Base-by-base conservation (phyloP, 2,797 vertebrate genomes). In the Crocidura indochinensis region DNA sequence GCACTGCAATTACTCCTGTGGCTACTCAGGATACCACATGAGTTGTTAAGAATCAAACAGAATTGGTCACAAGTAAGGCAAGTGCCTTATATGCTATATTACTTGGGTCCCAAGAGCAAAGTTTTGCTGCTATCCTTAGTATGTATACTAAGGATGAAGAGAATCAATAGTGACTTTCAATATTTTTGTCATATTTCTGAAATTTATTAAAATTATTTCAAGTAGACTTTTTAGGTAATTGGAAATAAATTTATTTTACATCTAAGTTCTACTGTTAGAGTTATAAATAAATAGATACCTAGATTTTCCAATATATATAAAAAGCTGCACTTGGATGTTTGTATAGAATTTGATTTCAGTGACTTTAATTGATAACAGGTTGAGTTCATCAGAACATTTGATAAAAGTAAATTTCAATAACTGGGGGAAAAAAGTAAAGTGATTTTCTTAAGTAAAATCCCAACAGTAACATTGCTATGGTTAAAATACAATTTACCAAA, bases 391-490 rank as follows among this genome's bases (percentile, higher is more conserved):
- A 65, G 27, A 22, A 82, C 19, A 65, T 69, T 84, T 88, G 29
- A 64, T 19, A 10, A 82, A 91, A 90, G 26, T 65, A 84, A 86
- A 73, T 79, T 91, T 74, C 47, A 49, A 78, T 29, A 90, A 56
- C 49, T 82, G n/a, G 7, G 83, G 72, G 47, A 82, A 89, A 84
- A 51, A 46, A 79, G 4, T 22, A 64, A 20, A 47, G 46, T 78
- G 12, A 71, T 74, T 91, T 82, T 81, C 84, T 78, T 90, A 88
- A 92, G 27, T 76, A 10, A 76, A 92, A 87, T 10, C 9, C 11
- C 4, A 76, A 65, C 65, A 4, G 83, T 79, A 77, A 74, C 27
- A 82, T 79, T 74, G 77, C 29, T 75, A 26, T 91, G 24, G 72
- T 38, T 71, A 87, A 51, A 84, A 94, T 77, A 56, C 81, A 46